Evolutionary conservation across 2,888 invertebrate genomes (phyloP).

Genomic region (Stenotaenia linearis): DNA sequence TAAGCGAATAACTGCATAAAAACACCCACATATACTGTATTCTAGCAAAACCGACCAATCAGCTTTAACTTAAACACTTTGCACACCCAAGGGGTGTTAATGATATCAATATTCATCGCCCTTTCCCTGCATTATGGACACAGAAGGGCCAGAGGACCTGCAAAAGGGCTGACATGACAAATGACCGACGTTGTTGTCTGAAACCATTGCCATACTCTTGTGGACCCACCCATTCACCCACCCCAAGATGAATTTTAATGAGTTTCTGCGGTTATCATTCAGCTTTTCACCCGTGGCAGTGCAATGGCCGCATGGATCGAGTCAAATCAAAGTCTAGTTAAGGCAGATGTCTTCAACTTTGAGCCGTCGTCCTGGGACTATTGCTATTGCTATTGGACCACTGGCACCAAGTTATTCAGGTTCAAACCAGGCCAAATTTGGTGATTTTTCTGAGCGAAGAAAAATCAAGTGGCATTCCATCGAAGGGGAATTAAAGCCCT

Average conservation of each 20-base stretch:
- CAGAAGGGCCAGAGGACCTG: neutral
- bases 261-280: neutral
- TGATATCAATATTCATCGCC: slow-evolving; percentile 11
- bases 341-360: no score
- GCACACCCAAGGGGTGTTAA: neutral
- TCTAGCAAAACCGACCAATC: neutral
- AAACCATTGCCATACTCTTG: neutral
- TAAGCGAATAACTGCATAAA: neutral
- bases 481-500: no score
- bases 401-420: no score
- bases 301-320: no score
- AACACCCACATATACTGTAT: neutral
- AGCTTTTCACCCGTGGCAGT: no score
- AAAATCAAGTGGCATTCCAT: no score
- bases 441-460: no score
- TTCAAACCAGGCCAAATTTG: no score
- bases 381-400: no score
- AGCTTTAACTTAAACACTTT: neutral
- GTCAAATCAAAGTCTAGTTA: no score
- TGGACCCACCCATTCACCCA: neutral
- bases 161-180: slow-evolving; percentile 3
- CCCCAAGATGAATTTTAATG: neutral
- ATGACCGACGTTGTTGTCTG: neutral
- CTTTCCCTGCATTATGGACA: neutral
- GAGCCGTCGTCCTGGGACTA: no score